Conservation (phyloP, 2,797 vertebrate species). For the Muscicapa striata region DNA sequence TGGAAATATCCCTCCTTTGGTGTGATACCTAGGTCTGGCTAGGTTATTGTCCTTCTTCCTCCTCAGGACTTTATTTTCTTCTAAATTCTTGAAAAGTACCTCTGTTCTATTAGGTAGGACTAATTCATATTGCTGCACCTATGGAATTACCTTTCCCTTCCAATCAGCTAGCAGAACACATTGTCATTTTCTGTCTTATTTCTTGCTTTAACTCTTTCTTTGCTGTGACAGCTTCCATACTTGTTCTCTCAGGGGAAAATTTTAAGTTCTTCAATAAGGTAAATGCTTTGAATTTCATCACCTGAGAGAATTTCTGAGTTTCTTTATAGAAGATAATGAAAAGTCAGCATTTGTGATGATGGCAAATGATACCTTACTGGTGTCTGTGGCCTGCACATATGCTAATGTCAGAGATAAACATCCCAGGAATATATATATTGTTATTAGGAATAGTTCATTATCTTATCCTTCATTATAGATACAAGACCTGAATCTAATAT, state of each 20-base stretch:
- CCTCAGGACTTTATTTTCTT: slow-evolving; percentile 15
- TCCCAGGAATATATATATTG: slow-evolving; percentile 4
- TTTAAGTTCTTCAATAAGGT: slow-evolving; percentile 61
- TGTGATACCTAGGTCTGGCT: background rate
- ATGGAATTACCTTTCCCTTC: background rate
- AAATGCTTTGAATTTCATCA: slow-evolving; percentile 61
- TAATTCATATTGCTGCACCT: background rate
- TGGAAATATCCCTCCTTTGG: slow-evolving; percentile 18
- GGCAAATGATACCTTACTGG: slow-evolving; percentile 17
- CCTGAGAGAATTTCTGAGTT: slow-evolving; percentile 18
- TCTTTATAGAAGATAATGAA: slow-evolving; percentile 56
- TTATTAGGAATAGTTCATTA: slow-evolving; percentile 24
- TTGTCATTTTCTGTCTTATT: background rate
- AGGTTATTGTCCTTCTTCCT: background rate
- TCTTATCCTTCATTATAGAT: background rate
- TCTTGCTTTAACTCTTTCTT: slow-evolving; percentile 60
- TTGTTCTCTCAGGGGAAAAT: slow-evolving; percentile 25
- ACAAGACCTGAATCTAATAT: slow-evolving; percentile 3
- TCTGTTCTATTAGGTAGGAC: background rate
- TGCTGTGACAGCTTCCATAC: slow-evolving; percentile 22
- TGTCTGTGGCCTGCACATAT: slow-evolving; percentile 21
- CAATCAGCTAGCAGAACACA: background rate
- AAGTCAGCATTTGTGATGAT: slow-evolving; percentile 44
- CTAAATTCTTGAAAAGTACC: background rate
- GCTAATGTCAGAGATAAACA: background rate